Evolutionary conservation across 2,113 vertebrate species (phyloP).

Genomic region (Meles meles): DNA sequence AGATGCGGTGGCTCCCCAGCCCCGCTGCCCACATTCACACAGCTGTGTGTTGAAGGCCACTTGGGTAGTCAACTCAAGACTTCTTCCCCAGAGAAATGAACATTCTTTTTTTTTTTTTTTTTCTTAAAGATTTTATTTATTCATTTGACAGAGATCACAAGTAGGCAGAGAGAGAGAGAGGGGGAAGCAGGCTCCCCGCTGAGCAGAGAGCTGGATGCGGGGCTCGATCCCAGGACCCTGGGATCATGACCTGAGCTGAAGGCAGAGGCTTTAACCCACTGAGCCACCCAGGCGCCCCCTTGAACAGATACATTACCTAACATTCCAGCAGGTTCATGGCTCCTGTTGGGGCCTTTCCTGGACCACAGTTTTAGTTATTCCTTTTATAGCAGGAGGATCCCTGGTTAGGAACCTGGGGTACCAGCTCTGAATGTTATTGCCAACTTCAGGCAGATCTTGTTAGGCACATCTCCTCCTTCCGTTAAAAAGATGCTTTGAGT

Average conservation of each 20-base stretch:
- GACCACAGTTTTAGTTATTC: neutral
- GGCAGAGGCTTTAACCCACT: no score
- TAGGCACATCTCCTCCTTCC: neutral
- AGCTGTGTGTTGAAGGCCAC: no score
- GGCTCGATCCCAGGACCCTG: no score
- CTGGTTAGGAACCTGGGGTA: neutral
- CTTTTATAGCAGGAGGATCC: neutral
- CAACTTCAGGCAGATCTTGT: neutral
- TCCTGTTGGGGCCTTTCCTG: neutral
- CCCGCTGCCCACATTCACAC: fast-evolving
- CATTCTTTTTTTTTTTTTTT: no score
- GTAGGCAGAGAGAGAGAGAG: no score
- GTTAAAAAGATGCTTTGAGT: neutral
- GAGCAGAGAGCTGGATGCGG: no score
- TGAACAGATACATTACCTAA: neutral
- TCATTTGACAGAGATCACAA: no score
- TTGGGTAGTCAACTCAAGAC: neutral
- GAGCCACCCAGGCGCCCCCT: no score
- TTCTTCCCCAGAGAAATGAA: neutral
- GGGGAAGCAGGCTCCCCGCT: no score
- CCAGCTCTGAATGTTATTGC: neutral
- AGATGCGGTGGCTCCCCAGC: neutral
- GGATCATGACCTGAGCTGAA: no score
- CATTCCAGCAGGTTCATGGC: neutral
- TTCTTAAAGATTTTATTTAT: no score